Conservation (phyloP, 2,888 invertebrate species). For the Molanna angustata region DNA sequence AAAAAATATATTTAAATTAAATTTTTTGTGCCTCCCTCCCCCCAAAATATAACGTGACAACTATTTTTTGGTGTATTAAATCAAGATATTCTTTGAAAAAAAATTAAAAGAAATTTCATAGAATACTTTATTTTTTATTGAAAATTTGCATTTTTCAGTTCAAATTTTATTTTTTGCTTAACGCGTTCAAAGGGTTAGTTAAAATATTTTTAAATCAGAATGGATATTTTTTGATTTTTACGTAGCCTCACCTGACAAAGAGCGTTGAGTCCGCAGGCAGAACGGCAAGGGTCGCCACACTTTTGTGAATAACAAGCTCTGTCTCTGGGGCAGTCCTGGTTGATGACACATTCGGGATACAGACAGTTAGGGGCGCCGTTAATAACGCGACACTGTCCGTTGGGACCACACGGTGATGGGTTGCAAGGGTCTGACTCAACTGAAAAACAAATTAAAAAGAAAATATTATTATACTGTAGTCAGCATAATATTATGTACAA, state of each 20-base stretch:
- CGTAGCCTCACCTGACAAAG: slow-evolving; percentile 70
- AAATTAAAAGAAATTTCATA: too few relatives aligned
- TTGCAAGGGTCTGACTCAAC: slow-evolving; percentile 58
- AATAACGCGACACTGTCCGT: slow-evolving; percentile 62
- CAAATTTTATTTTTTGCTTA: too few relatives aligned
- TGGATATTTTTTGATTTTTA: background rate
- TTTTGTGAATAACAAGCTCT: slow-evolving; percentile 79
- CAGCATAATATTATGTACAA: too few relatives aligned
- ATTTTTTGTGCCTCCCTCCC: too few relatives aligned
- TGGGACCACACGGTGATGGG: slow-evolving; percentile 70
- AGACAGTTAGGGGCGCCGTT: slow-evolving; percentile 58
- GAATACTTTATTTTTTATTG: too few relatives aligned
- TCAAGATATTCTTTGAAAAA: slow-evolving; percentile 3
- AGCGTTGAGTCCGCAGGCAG: slow-evolving; percentile 81
- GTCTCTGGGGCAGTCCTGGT: slow-evolving; percentile 81
- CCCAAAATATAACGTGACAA: too few relatives aligned
- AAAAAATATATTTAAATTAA: background rate
- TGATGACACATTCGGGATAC: slow-evolving; percentile 85
- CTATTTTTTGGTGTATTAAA: too few relatives aligned
- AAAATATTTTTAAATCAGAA: background rate
- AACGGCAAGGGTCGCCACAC: slow-evolving; percentile 80
- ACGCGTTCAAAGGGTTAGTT: too few relatives aligned
- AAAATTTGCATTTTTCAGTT: too few relatives aligned
- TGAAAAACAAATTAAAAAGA: slow-evolving; percentile 15
- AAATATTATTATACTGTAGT: too few relatives aligned